phyloP scores from a whole-genome alignment of 2,888 invertebrate genomes.

The Apocheima hispidaria region DNA sequence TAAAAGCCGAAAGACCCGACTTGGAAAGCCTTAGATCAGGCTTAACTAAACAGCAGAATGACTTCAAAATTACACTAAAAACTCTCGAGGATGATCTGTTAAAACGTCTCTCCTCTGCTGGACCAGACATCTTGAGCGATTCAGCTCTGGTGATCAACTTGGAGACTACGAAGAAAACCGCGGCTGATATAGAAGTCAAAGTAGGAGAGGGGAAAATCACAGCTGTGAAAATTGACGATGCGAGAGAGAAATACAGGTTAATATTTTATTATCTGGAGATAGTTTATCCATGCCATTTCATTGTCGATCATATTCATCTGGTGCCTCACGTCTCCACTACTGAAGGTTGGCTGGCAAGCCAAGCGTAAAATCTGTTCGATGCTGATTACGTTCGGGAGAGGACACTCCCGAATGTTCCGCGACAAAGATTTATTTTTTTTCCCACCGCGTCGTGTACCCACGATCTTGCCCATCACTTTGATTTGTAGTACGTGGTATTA shows the following conservation, averaged over 20 bases:
- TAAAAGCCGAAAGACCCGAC: conserved; percentile 96
- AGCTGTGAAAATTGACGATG: conserved; percentile 95
- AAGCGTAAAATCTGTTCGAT: no score
- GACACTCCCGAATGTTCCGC: no score
- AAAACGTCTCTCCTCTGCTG: conserved; percentile 94
- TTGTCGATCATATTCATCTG: no score
- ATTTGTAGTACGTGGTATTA: no score
- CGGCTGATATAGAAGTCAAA: conserved; percentile 95
- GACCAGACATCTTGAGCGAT: conserved; percentile 96
- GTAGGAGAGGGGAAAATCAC: conserved; percentile 95
- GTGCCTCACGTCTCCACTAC: no score
- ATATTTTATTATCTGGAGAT: conserved; percentile 7
- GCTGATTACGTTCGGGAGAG: no score
- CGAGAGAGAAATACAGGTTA: conserved; percentile 93
- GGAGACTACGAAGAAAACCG: conserved; percentile 96
- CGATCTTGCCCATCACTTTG: no score
- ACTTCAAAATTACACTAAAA: conserved; percentile 97
- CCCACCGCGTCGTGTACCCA: no score
- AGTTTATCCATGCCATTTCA: neutral
- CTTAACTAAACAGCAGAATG: conserved; percentile 96
- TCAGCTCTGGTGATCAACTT: conserved; percentile 96
- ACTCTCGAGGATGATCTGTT: conserved; percentile 96
- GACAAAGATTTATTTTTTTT: no score
- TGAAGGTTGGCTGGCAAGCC: no score
- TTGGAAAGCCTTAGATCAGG: conserved; percentile 93